Evolutionary conservation across 35 echinoderm and acorn worm genomes (phyloP).

Genomic region (Ptychodera flava): DNA sequence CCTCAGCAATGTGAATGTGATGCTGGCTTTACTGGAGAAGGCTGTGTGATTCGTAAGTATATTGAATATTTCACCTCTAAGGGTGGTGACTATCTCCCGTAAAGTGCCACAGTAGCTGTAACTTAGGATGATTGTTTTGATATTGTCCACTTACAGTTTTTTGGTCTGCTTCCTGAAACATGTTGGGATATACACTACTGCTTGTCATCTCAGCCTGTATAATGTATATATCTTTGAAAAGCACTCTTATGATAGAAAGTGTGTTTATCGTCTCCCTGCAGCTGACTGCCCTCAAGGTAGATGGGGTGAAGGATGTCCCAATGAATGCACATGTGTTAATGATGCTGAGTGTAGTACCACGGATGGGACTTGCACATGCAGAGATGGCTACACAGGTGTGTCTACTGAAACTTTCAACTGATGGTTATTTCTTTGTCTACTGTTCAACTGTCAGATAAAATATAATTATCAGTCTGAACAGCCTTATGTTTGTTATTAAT

Average conservation of each 20-base stretch:
- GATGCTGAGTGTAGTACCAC: constrained; percentile 23
- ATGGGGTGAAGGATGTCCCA: constrained; percentile 42
- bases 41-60: constrained; percentile 80
- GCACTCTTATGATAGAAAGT: not conserved
- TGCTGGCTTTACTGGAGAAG: constrained; percentile 67
- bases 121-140: not conserved
- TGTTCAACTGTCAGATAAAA: not conserved
- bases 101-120: not conserved
- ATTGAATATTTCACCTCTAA: not conserved
- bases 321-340: constrained; percentile 50
- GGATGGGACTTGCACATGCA: constrained; percentile 58
- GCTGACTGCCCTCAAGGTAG: constrained; percentile 26
- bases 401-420: too few species aligned
- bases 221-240: too few species aligned
- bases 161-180: too few species aligned
- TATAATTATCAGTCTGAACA: not conserved
- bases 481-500: not conserved
- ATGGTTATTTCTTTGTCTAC: too few species aligned
- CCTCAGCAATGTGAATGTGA: constrained; percentile 56
- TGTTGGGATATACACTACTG: too few species aligned
- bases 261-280: not conserved
- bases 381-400: constrained; percentile 41
- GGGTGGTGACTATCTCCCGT: not conserved
- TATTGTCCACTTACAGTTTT: not conserved
- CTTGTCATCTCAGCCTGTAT: too few species aligned